A percentile compares a stretch with the other conserved stretches of the same genome.
Evolutionary conservation across 2,113 vertebrate genomes (phyloP).

Genomic region (Meleagris gallopavo): DNA sequence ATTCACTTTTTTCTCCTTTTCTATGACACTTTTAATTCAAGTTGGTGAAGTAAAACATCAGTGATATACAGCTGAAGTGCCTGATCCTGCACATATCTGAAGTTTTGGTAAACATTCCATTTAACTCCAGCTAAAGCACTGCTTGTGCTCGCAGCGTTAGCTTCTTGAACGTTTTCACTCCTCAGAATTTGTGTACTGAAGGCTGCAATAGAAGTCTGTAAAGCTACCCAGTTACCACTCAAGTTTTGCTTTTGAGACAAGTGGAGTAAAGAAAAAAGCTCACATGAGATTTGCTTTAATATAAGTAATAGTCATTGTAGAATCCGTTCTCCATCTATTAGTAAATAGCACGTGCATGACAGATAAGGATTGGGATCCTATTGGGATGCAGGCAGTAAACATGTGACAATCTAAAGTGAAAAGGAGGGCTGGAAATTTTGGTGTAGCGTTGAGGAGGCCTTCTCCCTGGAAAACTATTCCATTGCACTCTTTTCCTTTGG

Average conservation of each 20-base stretch:
- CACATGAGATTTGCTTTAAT: background rate
- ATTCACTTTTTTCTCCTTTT: background rate
- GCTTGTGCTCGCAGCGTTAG: background rate
- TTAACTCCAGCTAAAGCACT: background rate
- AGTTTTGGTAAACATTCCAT: background rate
- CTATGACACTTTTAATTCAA: background rate
- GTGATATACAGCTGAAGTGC: background rate
- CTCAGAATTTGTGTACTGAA: background rate
- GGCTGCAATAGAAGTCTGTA: background rate
- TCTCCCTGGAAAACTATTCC: background rate
- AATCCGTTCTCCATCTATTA: background rate
- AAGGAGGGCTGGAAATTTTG: background rate
- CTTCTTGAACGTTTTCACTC: background rate
- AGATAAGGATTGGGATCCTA: background rate
- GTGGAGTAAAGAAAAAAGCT: background rate
- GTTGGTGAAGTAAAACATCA: background rate
- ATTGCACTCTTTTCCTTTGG: background rate
- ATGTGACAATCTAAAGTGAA: background rate
- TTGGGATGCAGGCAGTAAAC: background rate
- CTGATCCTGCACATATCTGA: background rate
- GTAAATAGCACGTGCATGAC: background rate
- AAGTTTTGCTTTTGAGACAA: background rate
- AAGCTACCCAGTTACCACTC: background rate
- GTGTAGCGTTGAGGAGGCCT: background rate
- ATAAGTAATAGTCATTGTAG: background rate